Evolutionary conservation across 2,797 vertebrate species (phyloP).

Genomic region (Tragopan temminckii): DNA sequence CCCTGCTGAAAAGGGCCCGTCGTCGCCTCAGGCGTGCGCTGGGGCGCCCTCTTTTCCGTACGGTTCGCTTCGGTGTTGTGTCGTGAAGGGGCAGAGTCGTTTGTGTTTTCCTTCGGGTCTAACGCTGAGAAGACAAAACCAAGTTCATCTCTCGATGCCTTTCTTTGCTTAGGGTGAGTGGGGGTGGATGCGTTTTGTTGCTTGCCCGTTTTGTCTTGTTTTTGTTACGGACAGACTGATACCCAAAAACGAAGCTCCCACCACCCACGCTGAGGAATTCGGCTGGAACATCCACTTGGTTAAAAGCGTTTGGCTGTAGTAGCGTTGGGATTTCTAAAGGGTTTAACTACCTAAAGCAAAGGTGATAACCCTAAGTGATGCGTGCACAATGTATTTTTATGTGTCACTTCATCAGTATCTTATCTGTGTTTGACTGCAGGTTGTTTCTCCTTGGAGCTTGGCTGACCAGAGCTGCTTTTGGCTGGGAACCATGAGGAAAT

Average conservation of each 20-base stretch:
- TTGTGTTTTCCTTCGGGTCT: background rate
- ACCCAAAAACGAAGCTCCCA: rapidly evolving
- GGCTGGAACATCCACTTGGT: background rate
- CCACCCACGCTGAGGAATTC: rapidly evolving
- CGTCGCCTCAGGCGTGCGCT: no score
- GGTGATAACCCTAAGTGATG: background rate
- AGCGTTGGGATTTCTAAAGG: rapidly evolving
- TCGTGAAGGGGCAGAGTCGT: rapidly evolving
- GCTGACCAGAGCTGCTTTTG: background rate
- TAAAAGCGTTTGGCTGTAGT: background rate
- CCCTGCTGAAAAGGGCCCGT: background rate
- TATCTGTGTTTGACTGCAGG: slow-evolving; percentile 43
- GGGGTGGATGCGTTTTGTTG: rapidly evolving
- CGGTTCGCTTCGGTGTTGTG: no score
- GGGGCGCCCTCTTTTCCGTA: background rate
- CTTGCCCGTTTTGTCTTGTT: background rate
- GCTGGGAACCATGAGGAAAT: slow-evolving; percentile 40
- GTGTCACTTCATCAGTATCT: background rate
- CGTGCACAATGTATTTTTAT: background rate
- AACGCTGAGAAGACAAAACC: rapidly evolving
- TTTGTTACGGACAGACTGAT: rapidly evolving
- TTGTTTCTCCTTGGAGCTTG: background rate
- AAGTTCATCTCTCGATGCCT: rapidly evolving
- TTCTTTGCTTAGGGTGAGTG: rapidly evolving
- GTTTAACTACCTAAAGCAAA: background rate